These are phyloP conservation scores for Cyprinodon brontotheroides DNA, from an alignment of 2,113 vertebrate genomes.

Conservation along the genomic window DNA sequence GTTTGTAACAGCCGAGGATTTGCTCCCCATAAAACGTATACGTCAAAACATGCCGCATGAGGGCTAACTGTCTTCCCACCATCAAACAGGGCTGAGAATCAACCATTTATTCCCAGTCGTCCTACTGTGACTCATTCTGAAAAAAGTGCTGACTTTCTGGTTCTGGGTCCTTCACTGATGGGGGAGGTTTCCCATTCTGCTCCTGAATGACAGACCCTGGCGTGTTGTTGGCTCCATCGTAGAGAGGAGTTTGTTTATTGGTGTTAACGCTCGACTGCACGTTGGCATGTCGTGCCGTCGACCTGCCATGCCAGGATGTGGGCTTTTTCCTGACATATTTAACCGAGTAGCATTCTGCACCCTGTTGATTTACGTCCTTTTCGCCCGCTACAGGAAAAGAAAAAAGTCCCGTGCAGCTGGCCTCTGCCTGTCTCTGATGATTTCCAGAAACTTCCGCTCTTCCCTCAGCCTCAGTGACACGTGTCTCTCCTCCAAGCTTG, in stretches of 20 bases:
- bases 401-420: slow-evolving; percentile 19
- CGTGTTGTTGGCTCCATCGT: slow-evolving; percentile 56
- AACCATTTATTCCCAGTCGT: slow-evolving; percentile 24
- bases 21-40: slow-evolving; percentile 15
- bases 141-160: slow-evolving; percentile 24
- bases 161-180: slow-evolving; percentile 56
- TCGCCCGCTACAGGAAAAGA: slow-evolving; percentile 29
- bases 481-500: slow-evolving; percentile 29
- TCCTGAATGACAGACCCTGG: slow-evolving; percentile 46
- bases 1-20: slow-evolving; percentile 1
- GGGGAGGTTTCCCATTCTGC: slow-evolving; percentile 42
- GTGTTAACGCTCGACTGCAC: slow-evolving; percentile 36
- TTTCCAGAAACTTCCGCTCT: slow-evolving; percentile 69
- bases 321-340: neutral
- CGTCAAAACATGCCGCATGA: slow-evolving; percentile 13
- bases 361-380: neutral
- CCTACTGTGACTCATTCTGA: slow-evolving; percentile 49
- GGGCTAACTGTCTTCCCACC: slow-evolving; percentile 29
- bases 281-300: slow-evolving; percentile 6
- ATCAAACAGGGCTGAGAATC: slow-evolving; percentile 30
- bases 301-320: slow-evolving; percentile 18
- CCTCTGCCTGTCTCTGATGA: slow-evolving; percentile 45
- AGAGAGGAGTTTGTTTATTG: slow-evolving; percentile 16
- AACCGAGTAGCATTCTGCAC: neutral
- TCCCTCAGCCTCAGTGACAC: slow-evolving; percentile 41